A percentile compares a stretch with the other conserved stretches of the same genome.
phyloP scores from a whole-genome alignment of 2,888 invertebrate species.

The Sialis fuliginosa region DNA sequence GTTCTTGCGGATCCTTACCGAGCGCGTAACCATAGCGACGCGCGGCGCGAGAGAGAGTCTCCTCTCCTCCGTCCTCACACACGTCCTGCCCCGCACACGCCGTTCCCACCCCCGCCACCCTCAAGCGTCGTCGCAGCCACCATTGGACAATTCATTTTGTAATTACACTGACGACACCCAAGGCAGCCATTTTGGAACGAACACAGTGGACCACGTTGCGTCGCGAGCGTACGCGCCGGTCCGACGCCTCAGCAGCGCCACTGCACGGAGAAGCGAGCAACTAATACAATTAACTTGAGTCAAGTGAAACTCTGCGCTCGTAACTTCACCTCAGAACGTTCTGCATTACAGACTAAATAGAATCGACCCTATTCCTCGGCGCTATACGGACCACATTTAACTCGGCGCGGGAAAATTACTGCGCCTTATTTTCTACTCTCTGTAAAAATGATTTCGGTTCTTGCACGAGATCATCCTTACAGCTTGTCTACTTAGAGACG shows the following conservation, averaged over 20 bases:
- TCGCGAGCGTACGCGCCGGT: background rate
- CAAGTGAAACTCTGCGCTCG: conserved; percentile 32
- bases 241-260: background rate
- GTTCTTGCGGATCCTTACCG: background rate
- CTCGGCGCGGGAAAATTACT: background rate
- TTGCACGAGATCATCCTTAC: no score
- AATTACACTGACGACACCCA: conserved; percentile 33
- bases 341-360: background rate
- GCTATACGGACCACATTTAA: background rate
- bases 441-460: no score
- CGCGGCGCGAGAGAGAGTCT: background rate
- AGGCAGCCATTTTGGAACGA: conserved; percentile 31
- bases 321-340: conserved; percentile 20
- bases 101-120: conserved; percentile 28
- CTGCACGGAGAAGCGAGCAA: conserved; percentile 22
- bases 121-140: conserved; percentile 29
- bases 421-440: no score
- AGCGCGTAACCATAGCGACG: background rate
- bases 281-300: conserved; percentile 32
- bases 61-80: conserved; percentile 15
- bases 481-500: no score
- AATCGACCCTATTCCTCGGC: background rate
- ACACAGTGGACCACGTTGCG: conserved; percentile 20
- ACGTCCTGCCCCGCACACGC: conserved; percentile 21
- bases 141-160: conserved; percentile 32